phyloP scores from a whole-genome alignment of 2,797 vertebrate species.

The Semaprochilodus insignis region DNA sequence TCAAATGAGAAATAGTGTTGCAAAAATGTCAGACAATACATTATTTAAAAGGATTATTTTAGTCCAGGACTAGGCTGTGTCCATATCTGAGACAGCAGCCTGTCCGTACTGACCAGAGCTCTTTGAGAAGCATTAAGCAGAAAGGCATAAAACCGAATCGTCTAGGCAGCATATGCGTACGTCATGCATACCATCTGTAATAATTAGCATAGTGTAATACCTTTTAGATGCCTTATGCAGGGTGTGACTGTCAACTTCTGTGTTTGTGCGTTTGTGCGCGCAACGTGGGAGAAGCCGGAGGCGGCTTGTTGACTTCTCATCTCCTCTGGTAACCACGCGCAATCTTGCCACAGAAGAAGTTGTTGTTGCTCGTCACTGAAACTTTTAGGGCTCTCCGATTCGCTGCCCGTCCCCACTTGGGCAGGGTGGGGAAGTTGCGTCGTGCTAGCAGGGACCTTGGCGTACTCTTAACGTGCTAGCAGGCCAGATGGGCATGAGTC shows the following conservation, averaged over 20 bases:
- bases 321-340: constrained; percentile 53
- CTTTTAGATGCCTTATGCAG: constrained; percentile 41
- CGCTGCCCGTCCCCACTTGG: constrained; percentile 52
- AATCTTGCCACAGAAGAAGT: constrained; percentile 46
- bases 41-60: neutral
- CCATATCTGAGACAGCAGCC: neutral
- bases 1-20: neutral
- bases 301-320: constrained; percentile 61
- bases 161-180: neutral
- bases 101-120: neutral
- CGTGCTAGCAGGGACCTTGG: constrained; percentile 71
- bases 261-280: constrained; percentile 59
- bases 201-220: constrained; percentile 31
- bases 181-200: neutral
- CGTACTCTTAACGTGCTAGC: constrained; percentile 76
- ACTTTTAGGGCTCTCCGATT: constrained; percentile 62
- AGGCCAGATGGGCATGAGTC: constrained; percentile 86
- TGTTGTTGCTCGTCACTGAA: constrained; percentile 61
- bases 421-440: constrained; percentile 68
- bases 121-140: neutral
- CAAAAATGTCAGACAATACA: neutral
- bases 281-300: constrained; percentile 54
- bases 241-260: constrained; percentile 55
- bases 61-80: neutral
- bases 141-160: neutral